A percentile compares a stretch with the other conserved stretches of the same genome.
phyloP scores from a whole-genome alignment of 2,113 vertebrate genomes.

The Muscicapa adusta region DNA sequence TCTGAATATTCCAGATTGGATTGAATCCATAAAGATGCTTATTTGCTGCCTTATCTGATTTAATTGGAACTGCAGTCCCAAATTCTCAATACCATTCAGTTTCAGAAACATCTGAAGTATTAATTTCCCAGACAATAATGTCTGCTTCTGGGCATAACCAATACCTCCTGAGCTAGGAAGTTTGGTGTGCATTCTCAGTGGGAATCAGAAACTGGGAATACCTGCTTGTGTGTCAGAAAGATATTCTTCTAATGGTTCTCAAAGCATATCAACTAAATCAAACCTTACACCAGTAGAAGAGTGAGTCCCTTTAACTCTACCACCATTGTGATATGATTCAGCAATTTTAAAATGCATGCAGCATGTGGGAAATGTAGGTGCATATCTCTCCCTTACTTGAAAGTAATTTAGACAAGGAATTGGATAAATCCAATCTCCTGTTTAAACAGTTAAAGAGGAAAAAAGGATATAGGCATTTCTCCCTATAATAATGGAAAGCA shows the following conservation, averaged over 20 bases:
- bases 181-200: not conserved
- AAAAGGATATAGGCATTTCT: not conserved
- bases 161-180: not conserved
- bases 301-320: not conserved
- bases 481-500: not conserved
- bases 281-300: not conserved
- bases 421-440: not conserved
- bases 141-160: not conserved
- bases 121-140: not conserved
- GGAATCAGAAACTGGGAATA: not conserved
- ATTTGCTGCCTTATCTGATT: not conserved
- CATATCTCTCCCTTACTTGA: not conserved
- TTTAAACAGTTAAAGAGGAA: not conserved
- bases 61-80: not conserved
- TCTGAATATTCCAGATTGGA: not conserved
- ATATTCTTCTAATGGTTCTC: not conserved
- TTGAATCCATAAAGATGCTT: not conserved
- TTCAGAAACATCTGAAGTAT: not conserved
- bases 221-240: not conserved
- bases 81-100: not conserved
- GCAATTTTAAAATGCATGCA: not conserved
- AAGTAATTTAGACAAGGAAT: not conserved
- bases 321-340: not conserved
- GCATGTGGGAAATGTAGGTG: not conserved
- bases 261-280: not conserved